Conservation (phyloP, 2,888 invertebrate species). For the Pediacus dermestoides region DNA sequence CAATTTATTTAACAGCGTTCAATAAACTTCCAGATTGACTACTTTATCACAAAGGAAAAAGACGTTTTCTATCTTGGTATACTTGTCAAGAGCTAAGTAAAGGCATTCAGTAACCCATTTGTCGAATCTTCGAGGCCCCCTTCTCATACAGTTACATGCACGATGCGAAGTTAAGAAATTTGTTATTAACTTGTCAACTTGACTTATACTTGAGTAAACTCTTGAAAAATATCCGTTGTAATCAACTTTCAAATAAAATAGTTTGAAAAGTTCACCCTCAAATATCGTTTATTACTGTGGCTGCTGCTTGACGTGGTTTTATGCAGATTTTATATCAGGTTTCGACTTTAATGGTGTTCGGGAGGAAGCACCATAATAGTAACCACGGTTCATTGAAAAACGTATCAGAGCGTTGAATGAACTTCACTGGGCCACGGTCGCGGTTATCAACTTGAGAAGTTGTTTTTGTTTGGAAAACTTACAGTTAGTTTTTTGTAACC, state of each 20-base stretch:
- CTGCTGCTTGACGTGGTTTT: no score
- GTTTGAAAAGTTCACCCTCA: no score
- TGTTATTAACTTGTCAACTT: slow-evolving; percentile 6
- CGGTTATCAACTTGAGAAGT: no score
- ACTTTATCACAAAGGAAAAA: slow-evolving; percentile 20
- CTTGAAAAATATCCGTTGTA: slow-evolving; percentile 1
- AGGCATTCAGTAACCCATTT: slow-evolving; percentile 27
- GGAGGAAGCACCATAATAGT: no score
- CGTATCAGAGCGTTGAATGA: slow-evolving; percentile 1
- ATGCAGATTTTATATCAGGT: no score
- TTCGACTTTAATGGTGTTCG: no score
- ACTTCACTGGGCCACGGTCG: neutral
- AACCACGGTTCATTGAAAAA: slow-evolving; percentile 2
- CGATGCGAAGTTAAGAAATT: slow-evolving; percentile 2
- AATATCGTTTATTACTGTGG: no score
- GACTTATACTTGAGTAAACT: neutral
- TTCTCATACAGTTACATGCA: slow-evolving; percentile 5
- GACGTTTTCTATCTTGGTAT: slow-evolving; percentile 27
- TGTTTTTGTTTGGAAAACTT: neutral
- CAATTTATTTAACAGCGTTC: slow-evolving; percentile 16
- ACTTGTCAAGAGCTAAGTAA: slow-evolving; percentile 27
- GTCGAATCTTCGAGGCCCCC: slow-evolving; percentile 11
- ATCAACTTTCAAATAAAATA: neutral
- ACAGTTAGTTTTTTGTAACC: neutral
- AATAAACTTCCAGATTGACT: slow-evolving; percentile 22